These are phyloP conservation scores for Nasonia longicornis DNA, from an alignment of 1,140 invertebrate genomes.

Conservation along the genomic window DNA sequence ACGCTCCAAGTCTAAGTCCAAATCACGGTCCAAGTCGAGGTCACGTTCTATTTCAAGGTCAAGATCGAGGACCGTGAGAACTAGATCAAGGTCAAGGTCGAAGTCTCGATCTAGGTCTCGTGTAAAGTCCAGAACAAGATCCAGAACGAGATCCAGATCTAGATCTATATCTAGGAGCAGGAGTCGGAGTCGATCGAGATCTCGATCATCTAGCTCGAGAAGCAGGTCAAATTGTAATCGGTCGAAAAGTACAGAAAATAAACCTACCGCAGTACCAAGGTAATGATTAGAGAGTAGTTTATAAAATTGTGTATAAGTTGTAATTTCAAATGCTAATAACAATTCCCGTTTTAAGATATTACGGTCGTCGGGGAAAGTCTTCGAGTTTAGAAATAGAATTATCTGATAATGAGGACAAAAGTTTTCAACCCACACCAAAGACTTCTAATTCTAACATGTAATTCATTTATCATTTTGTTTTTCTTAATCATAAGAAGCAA, in stretches of 20 bases:
- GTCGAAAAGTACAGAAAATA: constrained; percentile 62
- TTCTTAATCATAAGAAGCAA: neutral
- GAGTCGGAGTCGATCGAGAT: constrained; percentile 60
- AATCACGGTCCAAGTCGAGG: constrained; percentile 60
- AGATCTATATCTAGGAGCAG: constrained; percentile 64
- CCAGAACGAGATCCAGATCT: constrained; percentile 57
- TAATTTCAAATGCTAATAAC: neutral
- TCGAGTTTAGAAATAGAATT: constrained; percentile 67
- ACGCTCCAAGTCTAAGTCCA: constrained; percentile 24
- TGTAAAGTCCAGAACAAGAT: constrained; percentile 62
- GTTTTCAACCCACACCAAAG: constrained; percentile 54
- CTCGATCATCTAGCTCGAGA: constrained; percentile 63
- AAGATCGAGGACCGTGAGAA: constrained; percentile 61
- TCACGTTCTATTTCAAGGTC: constrained; percentile 57
- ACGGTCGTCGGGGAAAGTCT: constrained; percentile 75
- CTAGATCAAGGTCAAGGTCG: constrained; percentile 59
- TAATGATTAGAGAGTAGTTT: constrained; percentile 44
- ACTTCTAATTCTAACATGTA: constrained; percentile 61
- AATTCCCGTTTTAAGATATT: constrained; percentile 70
- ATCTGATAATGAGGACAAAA: constrained; percentile 65
- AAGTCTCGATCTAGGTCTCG: constrained; percentile 62
- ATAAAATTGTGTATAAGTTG: neutral
- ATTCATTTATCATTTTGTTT: constrained; percentile 41
- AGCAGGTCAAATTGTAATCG: constrained; percentile 61
- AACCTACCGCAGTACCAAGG: constrained; percentile 64